These are phyloP conservation scores for Mizuhopecten yessoensis DNA, from an alignment of 1,140 invertebrate species.

Conservation along the genomic window DNA sequence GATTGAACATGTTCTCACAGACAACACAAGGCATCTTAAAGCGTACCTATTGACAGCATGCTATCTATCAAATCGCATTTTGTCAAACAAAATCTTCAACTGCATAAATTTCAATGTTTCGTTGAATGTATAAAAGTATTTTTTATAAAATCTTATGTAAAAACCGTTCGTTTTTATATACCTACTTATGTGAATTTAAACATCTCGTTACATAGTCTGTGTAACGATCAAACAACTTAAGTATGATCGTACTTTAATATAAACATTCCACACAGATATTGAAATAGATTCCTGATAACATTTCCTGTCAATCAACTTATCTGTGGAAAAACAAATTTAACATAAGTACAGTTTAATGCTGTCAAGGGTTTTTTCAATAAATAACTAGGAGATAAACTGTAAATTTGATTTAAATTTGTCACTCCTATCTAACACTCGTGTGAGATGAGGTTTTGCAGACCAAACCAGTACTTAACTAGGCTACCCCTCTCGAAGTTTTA, in stretches of 20 bases:
- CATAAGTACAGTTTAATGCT: constrained; percentile 26
- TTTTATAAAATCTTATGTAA: constrained; percentile 11
- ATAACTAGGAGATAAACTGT: neutral
- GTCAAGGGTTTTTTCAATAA: constrained; percentile 32
- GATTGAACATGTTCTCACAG: neutral
- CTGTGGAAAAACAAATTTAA: constrained; percentile 29
- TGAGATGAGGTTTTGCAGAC: neutral
- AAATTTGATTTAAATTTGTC: neutral
- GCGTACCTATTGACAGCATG: neutral
- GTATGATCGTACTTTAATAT: neutral
- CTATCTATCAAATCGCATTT: neutral
- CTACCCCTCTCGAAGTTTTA: neutral
- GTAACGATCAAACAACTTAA: constrained; percentile 19
- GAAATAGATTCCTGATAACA: neutral
- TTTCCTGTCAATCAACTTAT: neutral
- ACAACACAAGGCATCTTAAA: neutral
- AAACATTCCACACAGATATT: constrained; percentile 35
- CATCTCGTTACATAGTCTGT: neutral
- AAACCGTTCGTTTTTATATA: neutral
- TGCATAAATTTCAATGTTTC: constrained; percentile 15
- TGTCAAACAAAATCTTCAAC: constrained; percentile 32
- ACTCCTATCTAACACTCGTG: neutral
- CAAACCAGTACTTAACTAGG: neutral
- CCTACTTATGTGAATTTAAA: constrained; percentile 23
- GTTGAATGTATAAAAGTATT: neutral